Base-by-base conservation (phyloP, 2,113 vertebrate genomes). In the Scolopax mira region DNA sequence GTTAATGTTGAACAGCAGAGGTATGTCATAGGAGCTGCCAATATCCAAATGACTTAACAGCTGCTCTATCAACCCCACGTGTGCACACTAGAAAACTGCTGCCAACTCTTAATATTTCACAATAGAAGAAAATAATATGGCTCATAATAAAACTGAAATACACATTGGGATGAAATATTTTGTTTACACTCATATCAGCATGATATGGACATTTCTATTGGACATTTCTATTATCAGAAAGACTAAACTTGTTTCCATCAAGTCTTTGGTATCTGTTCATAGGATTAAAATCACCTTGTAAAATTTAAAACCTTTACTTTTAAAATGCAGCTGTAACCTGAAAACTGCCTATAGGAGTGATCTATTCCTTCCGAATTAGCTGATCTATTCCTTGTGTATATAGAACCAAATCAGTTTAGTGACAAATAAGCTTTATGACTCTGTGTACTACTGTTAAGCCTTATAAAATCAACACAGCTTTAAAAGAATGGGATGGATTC, bases 371-470 rank as follows among this genome's bases (percentile, higher is more conserved):
- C 66, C 1, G 5, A 72, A 28, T 85, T 62, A 78, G 72, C 89
- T 80, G 64, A 39, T 91, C 60, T 86, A 8, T 92, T 91, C 60
- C 67, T 77, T 70, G 46, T 70, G 13, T 67, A 70, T 95, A 88
- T 35, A 48, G 15, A 92, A 49, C 48, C 83, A 79, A 81, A 90
- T 95, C 75, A 91, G 71, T 91, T 93, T 67, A 91, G 57, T 79
- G 75, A 80, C 82, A 84, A 86, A 88, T 71, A 90, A 93, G 90
- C 65, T 84, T 92, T 44, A 65, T 18, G 39, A 41, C 52, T 83
- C 88, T 39, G 67, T 71, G 41, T 88, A 62, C 79, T 78, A 55
- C 52, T 0, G 0, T 72, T 90, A 92, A 93, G 61, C 60, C 44
- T 86, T 83, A 51, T 31, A 70, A 91, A 90, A 66, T 74, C 79